Evolutionary conservation across 2,888 invertebrate species (phyloP).

Genomic region (Tuberolachnus salignus): DNA sequence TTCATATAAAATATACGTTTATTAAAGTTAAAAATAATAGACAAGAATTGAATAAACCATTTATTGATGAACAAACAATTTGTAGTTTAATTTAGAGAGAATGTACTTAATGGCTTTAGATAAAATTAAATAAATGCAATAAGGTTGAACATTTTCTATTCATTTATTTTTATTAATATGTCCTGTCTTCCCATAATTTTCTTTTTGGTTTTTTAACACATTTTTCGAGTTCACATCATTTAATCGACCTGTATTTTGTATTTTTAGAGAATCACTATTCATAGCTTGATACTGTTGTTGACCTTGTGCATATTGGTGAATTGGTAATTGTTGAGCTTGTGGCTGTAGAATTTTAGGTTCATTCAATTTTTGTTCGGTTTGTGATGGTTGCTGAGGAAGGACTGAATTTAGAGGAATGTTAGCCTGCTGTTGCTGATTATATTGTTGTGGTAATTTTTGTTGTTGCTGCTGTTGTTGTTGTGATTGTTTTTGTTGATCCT

Average conservation of each 20-base stretch:
- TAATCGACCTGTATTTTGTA: constrained; percentile 59
- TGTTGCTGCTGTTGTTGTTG: constrained; percentile 55
- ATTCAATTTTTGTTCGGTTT: constrained; percentile 58
- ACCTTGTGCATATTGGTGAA: constrained; percentile 59
- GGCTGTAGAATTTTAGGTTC: constrained; percentile 60
- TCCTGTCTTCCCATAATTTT: constrained; percentile 37
- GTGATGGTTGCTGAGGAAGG: constrained; percentile 58
- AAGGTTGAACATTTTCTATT: background rate
- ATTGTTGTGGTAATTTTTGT: no score
- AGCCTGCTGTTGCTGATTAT: constrained; percentile 61
- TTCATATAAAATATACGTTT: no score
- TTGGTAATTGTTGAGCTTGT: constrained; percentile 60
- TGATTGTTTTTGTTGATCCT: constrained; percentile 61
- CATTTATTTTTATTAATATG: background rate
- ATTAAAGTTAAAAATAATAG: no score
- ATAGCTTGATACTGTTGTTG: constrained; percentile 58
- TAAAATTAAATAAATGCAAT: background rate
- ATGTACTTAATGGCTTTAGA: background rate
- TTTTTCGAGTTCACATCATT: constrained; percentile 59
- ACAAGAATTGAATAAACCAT: no score
- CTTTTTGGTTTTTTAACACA: constrained; percentile 54
- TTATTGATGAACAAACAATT: no score
- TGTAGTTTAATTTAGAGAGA: no score
- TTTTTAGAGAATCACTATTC: constrained; percentile 59
- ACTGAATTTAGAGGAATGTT: constrained; percentile 60